phyloP scores from a whole-genome alignment of 2,113 vertebrate genomes.

The Lates calcarifer region DNA sequence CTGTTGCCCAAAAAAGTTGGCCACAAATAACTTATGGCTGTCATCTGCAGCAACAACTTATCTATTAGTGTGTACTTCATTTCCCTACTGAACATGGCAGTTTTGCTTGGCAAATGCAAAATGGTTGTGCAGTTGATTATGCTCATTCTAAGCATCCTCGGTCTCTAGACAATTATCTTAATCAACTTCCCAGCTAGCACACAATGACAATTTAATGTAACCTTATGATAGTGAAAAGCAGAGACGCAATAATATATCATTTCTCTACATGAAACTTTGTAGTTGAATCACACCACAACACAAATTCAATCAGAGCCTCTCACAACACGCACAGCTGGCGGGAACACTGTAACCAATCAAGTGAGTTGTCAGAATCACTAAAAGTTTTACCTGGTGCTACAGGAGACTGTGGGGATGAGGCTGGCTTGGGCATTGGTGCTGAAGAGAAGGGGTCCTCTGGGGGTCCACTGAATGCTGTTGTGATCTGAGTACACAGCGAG shows the following conservation, averaged over 20 bases:
- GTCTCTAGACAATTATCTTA: too few species aligned
- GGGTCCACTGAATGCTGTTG: conserved; percentile 92
- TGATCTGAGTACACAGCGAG: conserved; percentile 96
- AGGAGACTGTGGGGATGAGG: conserved; percentile 91
- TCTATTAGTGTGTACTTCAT: not conserved
- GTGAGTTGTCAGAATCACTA: not conserved
- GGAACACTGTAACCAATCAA: not conserved
- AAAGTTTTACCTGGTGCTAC: conserved; percentile 89
- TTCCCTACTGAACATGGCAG: not conserved
- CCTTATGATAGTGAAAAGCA: not conserved
- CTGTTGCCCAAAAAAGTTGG: conserved; percentile 7
- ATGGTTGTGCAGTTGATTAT: not conserved
- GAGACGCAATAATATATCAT: not conserved
- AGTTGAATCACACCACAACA: not conserved
- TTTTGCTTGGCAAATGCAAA: not conserved
- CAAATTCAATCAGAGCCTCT: not conserved
- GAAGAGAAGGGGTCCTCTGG: conserved; percentile 96
- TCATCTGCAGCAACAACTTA: not conserved
- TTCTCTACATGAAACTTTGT: not conserved
- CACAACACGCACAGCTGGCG: not conserved
- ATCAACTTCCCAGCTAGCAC: not conserved
- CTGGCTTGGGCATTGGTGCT: conserved; percentile 91
- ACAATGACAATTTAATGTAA: not conserved
- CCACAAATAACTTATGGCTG: not conserved
- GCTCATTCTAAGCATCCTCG: not conserved